Base-by-base conservation (phyloP, 1,140 invertebrate species). In the Macrobrachium nipponense region DNA sequence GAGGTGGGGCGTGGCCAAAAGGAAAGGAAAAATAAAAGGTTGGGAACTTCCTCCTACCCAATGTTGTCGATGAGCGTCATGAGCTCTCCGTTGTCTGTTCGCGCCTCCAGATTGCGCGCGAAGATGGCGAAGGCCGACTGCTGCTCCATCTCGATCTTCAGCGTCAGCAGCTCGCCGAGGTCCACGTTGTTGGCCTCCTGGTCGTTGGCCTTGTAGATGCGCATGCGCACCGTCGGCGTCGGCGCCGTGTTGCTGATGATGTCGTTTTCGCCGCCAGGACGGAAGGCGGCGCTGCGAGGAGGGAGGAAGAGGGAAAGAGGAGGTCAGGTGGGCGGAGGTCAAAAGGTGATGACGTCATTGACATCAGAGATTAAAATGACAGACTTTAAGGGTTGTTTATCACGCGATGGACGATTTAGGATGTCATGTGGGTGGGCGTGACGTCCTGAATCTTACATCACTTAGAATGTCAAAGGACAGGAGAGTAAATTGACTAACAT, bases 231-330 rank as follows among this genome's bases (percentile, higher is more conserved):
- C 80, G 91, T 91, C 15, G 92, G 92, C 10, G 92, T 92, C 12
- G 92, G 92, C 10, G 92, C 92, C 3, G 92, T 93, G 89, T 93
- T 93, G 17, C 92, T 92, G 20, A 93, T 92, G 62, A 93, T 90
- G 81, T 91, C 91, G 6, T 90, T 91, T 23, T 89, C 90, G 8
- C 90, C 89, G 8, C 89, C 91, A 61, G 90, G 90, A 72, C 78
- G 60, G 77, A 84, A 85, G 61, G 58, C 75, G 12, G 81, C 80
- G 51, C 81, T 83, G 82, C n/a, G 90, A 82, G 18, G 18, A 0
- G 15, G n/a, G 75, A 7, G 2, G 18, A 44, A 7, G 51, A 18
- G 27, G 58, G 18, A 36, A 27, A 11, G 18, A 44, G 36, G 17
- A 70, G 14, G 64, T 18, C 59, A 23, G 66, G 20, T 20, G 12